Base-by-base conservation (phyloP, 2,888 invertebrate genomes). In the Andrena praecox region DNA sequence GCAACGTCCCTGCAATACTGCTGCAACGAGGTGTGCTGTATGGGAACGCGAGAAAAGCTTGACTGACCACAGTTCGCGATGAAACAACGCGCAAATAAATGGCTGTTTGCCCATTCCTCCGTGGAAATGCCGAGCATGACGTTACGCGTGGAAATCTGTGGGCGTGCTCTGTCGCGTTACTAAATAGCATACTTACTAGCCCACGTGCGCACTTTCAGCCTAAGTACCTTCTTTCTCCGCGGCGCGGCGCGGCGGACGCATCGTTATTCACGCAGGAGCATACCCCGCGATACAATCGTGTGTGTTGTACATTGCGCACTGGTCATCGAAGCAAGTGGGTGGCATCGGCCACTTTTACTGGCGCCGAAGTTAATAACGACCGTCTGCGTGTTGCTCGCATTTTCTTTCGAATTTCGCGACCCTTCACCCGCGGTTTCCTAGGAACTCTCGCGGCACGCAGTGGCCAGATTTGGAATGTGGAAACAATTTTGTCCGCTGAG, bases 181-280 rank as follows among this genome's bases (percentile, higher is more conserved):
- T 56, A 42, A 42, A 42, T 3, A 74, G 71, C 80, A 86, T 80
- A 83, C 85, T 79, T 86, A 69, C 62, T 85, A 63, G 54, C 85
- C 88, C 74, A 88, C 86, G 76, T 81, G 76, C 63, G 73, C 78
- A 54, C 74, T 48, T 71, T 77, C 88, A 66, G 63, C 86, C 77
- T 72, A 20, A 20, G 20, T 20, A 80, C 80, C 64, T 48, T 20
- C 56, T 74, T 72, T 54, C 52, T 31, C 27, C 42, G 24, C 33
- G 69, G 73, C 66, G 63, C 35, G 35, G 35, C 35, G 33, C 33
- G 7, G 33, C 33, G 35, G 35, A 35, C 35, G 35, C 78, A 87
- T 85, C 82, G 81, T 72, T 50, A 59, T 60, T 59, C 52, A 48
- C 35, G 29, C 42, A 27, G 63, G n/a, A n/a, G n/a, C 27, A 48